Percentiles rank a stretch among this genome's conserved stretches.
These are phyloP conservation scores for Teinopalpus imperialis DNA, from an alignment of 2,888 invertebrate species.

Conservation along the genomic window DNA sequence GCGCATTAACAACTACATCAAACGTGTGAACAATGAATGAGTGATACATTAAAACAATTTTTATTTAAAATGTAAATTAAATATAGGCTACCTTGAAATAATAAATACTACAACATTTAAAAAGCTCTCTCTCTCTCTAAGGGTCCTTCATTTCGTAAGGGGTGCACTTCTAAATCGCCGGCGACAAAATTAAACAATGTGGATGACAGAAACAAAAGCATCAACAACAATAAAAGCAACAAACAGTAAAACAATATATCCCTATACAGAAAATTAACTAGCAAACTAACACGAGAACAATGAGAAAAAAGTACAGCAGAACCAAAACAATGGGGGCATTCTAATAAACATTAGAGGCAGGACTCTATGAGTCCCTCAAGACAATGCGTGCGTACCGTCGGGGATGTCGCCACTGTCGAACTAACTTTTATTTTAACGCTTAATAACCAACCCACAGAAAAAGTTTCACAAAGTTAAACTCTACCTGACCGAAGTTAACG, in stretches of 20 bases:
- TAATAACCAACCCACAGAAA: slow-evolving; percentile 24
- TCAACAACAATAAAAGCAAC: slow-evolving; percentile 35
- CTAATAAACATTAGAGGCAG: slow-evolving; percentile 59
- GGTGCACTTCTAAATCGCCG: slow-evolving; percentile 8
- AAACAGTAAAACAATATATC: slow-evolving; percentile 53
- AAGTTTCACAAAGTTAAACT: slow-evolving; percentile 33
- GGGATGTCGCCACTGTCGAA: slow-evolving; percentile 45
- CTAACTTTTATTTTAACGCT: slow-evolving; percentile 38
- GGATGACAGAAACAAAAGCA: slow-evolving; percentile 35
- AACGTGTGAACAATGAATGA: slow-evolving; percentile 24
- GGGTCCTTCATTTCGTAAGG: slow-evolving; percentile 1
- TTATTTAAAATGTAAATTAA: slow-evolving; percentile 1
- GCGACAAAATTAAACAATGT: slow-evolving; percentile 23
- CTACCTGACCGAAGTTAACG: slow-evolving; percentile 36
- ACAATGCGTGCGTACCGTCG: slow-evolving; percentile 50
- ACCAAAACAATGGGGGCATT: slow-evolving; percentile 58
- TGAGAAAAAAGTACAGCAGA: slow-evolving; percentile 42
- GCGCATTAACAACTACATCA: slow-evolving; percentile 15
- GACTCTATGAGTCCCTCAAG: slow-evolving; percentile 45
- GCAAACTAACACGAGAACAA: slow-evolving; percentile 44
- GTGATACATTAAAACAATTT: slow-evolving; percentile 28
- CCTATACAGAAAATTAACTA: slow-evolving; percentile 40
- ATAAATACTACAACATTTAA: slow-evolving; percentile 9
- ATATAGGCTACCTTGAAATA: slow-evolving; percentile 3
- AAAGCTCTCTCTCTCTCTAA: too few relatives aligned